Conservation (phyloP, 2,797 vertebrate species). For the Alfaro cultratus region DNA sequence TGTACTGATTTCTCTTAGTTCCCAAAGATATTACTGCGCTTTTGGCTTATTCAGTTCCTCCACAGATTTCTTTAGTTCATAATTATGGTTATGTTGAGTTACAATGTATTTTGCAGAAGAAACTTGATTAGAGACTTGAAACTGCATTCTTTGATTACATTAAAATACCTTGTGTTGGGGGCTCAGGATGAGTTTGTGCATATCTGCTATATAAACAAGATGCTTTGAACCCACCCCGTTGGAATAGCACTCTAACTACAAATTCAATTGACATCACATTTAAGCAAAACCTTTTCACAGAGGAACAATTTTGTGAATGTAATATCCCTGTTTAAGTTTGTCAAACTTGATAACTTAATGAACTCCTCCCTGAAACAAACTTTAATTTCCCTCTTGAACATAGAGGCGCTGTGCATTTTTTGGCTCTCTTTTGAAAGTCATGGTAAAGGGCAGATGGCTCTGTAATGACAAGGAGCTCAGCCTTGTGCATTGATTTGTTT, state of each 20-base stretch:
- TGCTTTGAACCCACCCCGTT: conserved; percentile 55
- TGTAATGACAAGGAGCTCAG: conserved; percentile 74
- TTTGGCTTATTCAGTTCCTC: conserved; percentile 76
- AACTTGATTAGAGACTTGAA: conserved; percentile 77
- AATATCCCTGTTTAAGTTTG: conserved; percentile 30
- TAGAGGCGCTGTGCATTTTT: conserved; percentile 52
- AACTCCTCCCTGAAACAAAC: conserved; percentile 23
- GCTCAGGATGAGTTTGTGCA: conserved; percentile 56
- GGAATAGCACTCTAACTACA: conserved; percentile 60
- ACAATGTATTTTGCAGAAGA: conserved; percentile 72
- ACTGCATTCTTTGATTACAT: conserved; percentile 74
- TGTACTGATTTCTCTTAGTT: conserved; percentile 78
- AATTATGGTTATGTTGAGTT: conserved; percentile 75
- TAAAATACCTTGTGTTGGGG: conserved; percentile 69
- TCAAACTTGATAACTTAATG: conserved; percentile 36
- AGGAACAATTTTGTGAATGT: conserved; percentile 24
- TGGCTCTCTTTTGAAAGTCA: conserved; percentile 74
- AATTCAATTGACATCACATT: conserved; percentile 67
- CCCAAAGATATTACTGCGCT: conserved; percentile 78
- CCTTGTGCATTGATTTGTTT: conserved; percentile 87
- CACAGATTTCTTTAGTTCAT: conserved; percentile 77
- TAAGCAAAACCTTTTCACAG: conserved; percentile 55
- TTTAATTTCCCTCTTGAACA: conserved; percentile 33
- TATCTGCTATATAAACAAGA: conserved; percentile 53
- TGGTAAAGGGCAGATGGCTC: conserved; percentile 78